These are phyloP conservation scores for Isotomurus palustris DNA, from an alignment of 2,888 invertebrate species.

Conservation along the genomic window DNA sequence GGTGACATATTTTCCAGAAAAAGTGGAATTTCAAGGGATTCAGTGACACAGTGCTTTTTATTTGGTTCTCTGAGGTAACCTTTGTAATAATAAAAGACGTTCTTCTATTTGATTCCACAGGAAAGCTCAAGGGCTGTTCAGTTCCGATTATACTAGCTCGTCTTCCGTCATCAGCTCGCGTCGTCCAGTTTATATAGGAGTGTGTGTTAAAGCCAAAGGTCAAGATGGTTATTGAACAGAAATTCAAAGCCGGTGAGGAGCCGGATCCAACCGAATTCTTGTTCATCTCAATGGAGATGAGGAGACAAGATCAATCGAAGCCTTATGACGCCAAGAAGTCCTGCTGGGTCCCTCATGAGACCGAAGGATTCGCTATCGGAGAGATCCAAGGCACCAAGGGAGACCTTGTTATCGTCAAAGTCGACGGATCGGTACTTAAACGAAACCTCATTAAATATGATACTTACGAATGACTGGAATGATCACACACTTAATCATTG, in stretches of 20 bases:
- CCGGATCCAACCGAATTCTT: slow-evolving; percentile 94
- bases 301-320: slow-evolving; percentile 96
- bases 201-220: slow-evolving; percentile 12
- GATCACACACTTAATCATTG: not conserved
- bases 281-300: slow-evolving; percentile 91
- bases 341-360: slow-evolving; percentile 98
- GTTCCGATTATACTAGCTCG: slow-evolving; percentile 24
- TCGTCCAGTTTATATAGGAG: not conserved
- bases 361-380: slow-evolving; percentile 94
- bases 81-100: not conserved
- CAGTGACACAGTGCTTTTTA: no score
- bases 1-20: no score
- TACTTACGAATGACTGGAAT: not conserved
- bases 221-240: slow-evolving; percentile 45
- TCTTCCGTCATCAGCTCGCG: slow-evolving; percentile 3
- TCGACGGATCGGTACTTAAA: slow-evolving; percentile 80
- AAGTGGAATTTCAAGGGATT: no score
- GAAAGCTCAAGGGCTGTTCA: slow-evolving; percentile 70
- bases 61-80: slow-evolving; percentile 3
- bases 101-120: slow-evolving; percentile 48
- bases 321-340: slow-evolving; percentile 99
- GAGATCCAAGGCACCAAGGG: slow-evolving; percentile 99
- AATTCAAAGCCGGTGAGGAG: slow-evolving; percentile 52
- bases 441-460: not conserved
- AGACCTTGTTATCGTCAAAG: slow-evolving; percentile 87